These are phyloP conservation scores for Drosophila lini DNA, from an alignment of 1,140 invertebrate genomes.

Conservation along the genomic window DNA sequence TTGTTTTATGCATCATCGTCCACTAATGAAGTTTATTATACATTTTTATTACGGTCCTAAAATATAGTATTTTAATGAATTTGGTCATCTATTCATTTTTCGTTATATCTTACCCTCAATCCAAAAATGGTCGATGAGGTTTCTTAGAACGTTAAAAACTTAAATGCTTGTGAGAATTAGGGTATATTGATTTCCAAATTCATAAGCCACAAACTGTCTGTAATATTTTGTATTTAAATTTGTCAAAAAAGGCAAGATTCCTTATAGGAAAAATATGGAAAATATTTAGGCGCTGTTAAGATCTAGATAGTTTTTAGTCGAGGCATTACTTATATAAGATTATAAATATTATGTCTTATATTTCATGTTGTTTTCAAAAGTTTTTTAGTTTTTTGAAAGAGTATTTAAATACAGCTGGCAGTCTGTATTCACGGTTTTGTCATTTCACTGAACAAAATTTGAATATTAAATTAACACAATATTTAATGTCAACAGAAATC, in stretches of 20 bases:
- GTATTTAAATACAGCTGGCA: constrained; percentile 12
- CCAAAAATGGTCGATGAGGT: constrained; percentile 64
- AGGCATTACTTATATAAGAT: too few species aligned
- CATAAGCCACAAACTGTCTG: neutral
- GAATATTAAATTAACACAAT: constrained; percentile 81
- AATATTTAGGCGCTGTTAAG: neutral
- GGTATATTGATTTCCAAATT: constrained; percentile 5
- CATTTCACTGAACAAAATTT: constrained; percentile 65
- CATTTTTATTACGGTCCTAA: constrained; percentile 75
- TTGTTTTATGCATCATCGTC: constrained; percentile 41
- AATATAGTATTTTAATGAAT: constrained; percentile 80
- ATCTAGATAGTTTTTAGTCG: neutral
- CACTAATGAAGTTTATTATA: constrained; percentile 82
- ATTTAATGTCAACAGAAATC: constrained; percentile 73
- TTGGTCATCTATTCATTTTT: constrained; percentile 30
- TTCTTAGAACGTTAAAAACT: constrained; percentile 52
- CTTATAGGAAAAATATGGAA: neutral
- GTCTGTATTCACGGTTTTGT: constrained; percentile 53
- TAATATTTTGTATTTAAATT: too few species aligned
- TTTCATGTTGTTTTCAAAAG: neutral
- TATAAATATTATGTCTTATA: neutral
- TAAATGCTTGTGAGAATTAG: constrained; percentile 6
- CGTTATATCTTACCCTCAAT: constrained; percentile 47
- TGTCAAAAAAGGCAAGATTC: neutral
- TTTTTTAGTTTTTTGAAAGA: neutral